Percentiles rank a stretch among this genome's conserved stretches.
phyloP scores from a whole-genome alignment of 2,888 invertebrate genomes.

The Noctuana brunneofusca region DNA sequence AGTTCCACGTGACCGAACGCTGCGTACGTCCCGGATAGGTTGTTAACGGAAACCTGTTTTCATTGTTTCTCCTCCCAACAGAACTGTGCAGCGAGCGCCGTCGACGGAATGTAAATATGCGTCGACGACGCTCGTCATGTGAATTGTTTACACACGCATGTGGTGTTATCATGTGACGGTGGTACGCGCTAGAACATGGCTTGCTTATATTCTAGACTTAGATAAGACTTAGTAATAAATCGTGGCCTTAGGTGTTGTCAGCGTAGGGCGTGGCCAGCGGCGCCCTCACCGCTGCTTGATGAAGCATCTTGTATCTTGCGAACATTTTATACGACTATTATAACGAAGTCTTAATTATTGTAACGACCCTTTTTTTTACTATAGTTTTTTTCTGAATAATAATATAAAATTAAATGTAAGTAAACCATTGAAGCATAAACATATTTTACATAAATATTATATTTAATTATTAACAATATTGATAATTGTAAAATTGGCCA shows the following conservation, averaged over 20 bases:
- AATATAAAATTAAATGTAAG: slow-evolving; percentile 82
- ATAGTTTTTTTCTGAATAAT: slow-evolving; percentile 73
- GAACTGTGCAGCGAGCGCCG: slow-evolving; percentile 36
- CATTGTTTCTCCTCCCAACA: slow-evolving; percentile 41
- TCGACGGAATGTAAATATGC: slow-evolving; percentile 61
- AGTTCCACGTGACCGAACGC: slow-evolving; percentile 29
- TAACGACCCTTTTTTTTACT: slow-evolving; percentile 70
- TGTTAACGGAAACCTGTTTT: slow-evolving; percentile 40
- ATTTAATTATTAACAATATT: slow-evolving; percentile 82
- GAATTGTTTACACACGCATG: slow-evolving; percentile 40
- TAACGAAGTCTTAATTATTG: slow-evolving; percentile 67
- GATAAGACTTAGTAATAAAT: slow-evolving; percentile 73
- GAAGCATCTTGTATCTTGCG: slow-evolving; percentile 56
- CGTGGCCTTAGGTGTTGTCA: slow-evolving; percentile 74
- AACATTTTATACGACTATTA: slow-evolving; percentile 69
- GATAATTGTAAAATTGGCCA: slow-evolving; percentile 82
- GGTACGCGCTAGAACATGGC: slow-evolving; percentile 52
- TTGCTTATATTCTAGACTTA: slow-evolving; percentile 58
- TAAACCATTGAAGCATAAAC: slow-evolving; percentile 81
- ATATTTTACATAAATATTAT: slow-evolving; percentile 83
- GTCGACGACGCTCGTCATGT: slow-evolving; percentile 48
- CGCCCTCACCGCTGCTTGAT: slow-evolving; percentile 48
- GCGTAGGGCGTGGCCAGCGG: slow-evolving; percentile 55
- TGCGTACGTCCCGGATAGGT: slow-evolving; percentile 43
- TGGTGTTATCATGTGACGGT: slow-evolving; percentile 31